Evolutionary conservation across 2,797 vertebrate genomes (phyloP).

Genomic region (Chrysocyon brachyurus): DNA sequence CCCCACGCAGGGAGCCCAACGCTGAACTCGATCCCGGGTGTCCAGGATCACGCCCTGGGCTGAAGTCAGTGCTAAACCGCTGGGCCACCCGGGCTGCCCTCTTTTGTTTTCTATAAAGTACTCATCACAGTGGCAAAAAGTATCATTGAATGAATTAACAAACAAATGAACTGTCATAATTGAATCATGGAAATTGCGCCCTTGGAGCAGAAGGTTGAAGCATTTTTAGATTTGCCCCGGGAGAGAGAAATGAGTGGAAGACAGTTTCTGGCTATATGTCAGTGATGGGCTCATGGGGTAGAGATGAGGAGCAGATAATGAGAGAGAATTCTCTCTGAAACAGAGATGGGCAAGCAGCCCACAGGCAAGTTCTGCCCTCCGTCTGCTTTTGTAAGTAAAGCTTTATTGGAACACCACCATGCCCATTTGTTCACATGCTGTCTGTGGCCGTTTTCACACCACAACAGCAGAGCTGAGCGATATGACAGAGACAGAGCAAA

Average conservation of each 20-base stretch:
- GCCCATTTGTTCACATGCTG: background rate
- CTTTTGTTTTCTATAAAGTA: background rate
- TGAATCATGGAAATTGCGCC: background rate
- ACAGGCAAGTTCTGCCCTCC: no score
- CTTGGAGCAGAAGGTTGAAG: background rate
- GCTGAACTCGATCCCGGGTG: no score
- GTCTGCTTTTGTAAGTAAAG: constrained; percentile 37
- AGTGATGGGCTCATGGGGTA: background rate
- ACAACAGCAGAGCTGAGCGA: background rate
- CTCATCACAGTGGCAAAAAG: background rate
- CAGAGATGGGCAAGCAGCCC: background rate
- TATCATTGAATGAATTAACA: background rate
- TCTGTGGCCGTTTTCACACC: background rate
- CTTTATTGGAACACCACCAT: constrained; percentile 16
- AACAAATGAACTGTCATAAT: background rate
- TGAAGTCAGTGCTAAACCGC: no score
- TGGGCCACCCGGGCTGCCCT: no score
- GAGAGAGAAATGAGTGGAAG: background rate
- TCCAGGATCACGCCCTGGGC: no score
- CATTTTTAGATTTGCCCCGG: background rate
- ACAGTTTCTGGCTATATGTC: background rate
- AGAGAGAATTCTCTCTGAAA: background rate
- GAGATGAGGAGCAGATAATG: background rate
- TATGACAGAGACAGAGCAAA: background rate
- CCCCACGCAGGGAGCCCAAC: no score